Evolutionary conservation across 2,888 invertebrate genomes (phyloP).

Genomic region (Caenorhabditis parvicauda): DNA sequence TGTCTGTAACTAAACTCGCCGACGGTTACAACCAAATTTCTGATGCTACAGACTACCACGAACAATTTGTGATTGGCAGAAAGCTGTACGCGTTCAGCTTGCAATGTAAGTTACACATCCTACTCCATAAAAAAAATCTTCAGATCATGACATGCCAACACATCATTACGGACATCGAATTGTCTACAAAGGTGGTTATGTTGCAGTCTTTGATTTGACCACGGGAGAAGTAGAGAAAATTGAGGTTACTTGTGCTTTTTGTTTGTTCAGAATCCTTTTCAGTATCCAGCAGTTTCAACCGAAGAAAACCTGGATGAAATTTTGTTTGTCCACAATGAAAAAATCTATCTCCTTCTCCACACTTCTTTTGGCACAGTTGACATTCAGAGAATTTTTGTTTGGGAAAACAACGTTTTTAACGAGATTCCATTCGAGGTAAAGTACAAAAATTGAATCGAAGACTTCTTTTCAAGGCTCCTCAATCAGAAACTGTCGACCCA

Average conservation of each 20-base stretch:
- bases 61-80: no score
- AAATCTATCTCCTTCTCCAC: constrained; percentile 26
- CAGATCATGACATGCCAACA: constrained; percentile 26
- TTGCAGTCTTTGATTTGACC: constrained; percentile 23
- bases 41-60: no score
- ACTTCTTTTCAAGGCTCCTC: no score
- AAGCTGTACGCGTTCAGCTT: no score
- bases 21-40: no score
- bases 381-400: constrained; percentile 24
- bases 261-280: constrained; percentile 3
- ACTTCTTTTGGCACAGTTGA: constrained; percentile 24
- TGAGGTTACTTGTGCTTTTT: constrained; percentile 16
- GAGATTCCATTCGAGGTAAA: constrained; percentile 19
- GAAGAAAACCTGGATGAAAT: constrained; percentile 37
- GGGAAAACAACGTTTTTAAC: constrained; percentile 30
- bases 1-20: no score
- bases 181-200: constrained; percentile 33
- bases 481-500: no score
- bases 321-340: constrained; percentile 23
- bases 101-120: constrained; percentile 10
- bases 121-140: not conserved
- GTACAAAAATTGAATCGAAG: no score
- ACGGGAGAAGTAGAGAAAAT: constrained; percentile 19
- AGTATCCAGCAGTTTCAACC: constrained; percentile 21
- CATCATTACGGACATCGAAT: constrained; percentile 38